Base-by-base conservation (phyloP, 2,888 invertebrate genomes). In the Drosophila siamana region DNA sequence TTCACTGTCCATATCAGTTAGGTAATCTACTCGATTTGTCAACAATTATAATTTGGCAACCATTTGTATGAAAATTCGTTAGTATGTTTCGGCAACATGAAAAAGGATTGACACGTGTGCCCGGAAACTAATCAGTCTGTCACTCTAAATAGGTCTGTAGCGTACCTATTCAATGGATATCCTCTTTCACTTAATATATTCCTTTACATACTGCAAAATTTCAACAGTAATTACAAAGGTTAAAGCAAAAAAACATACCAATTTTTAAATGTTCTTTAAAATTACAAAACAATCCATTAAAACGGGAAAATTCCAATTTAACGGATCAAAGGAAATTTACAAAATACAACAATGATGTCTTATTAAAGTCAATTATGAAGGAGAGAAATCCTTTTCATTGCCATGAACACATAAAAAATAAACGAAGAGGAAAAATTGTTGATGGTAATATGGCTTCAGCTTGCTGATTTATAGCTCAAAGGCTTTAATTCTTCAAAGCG, bases 11-110 rank as follows among this genome's bases (percentile, higher is more conserved):
- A 40, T 55, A 47, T 62, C 62, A 63, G 79, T 84, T 87, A 77
- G 68, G 54, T 84, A 84, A 84, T 68, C 69, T 60, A 46, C 28
- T 52, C 22, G 38, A 50, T 52, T 46, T 66, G 51, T 48, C 22
- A 38, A 50, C 57, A 54, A 55, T 13, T 41, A 26, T 6, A 38
- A 47, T 71, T 66, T 68, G 66, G 41, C 68, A 41, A 22, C 28
- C n/a, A 55, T 26, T 54, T 36, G 41, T 1, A 36, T 50, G 22
- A 26, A 51, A 43, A 41, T 47, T 15, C 16, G 8, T 43, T 19
- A 1, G 52, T 36, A n/a, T 26, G 5, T 11, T 47, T 57, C 16
- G 33, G 33, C 54, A 28, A 19, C 22, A 7, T 7, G 7, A 43
- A 33, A 15, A 4, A 1, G 15, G 4, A 19, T 19, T 15, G 22